Conservation (phyloP, 2,888 invertebrate genomes). For the Carpatolechia fugitivella region DNA sequence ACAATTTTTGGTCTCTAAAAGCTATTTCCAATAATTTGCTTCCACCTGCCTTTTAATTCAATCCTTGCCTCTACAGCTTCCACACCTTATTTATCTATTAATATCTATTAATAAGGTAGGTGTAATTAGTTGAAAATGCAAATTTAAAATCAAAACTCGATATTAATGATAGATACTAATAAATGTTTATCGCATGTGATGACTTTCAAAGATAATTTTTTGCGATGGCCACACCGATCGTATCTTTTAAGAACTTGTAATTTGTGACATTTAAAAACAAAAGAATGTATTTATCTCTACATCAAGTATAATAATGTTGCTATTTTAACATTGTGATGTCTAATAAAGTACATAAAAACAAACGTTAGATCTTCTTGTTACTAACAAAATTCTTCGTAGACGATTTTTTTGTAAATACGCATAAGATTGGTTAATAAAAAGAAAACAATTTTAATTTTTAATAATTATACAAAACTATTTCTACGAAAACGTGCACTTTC, state of each 20-base stretch:
- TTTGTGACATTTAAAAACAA: slow-evolving; percentile 9
- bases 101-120: not conserved
- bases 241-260: slow-evolving; percentile 4
- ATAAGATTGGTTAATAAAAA: too few species aligned
- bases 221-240: slow-evolving; percentile 1
- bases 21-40: not conserved
- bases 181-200: slow-evolving; percentile 6
- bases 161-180: not conserved
- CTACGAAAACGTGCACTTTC: too few species aligned
- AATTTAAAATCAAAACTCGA: slow-evolving; percentile 2
- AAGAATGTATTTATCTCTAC: slow-evolving; percentile 6
- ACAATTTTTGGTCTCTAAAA: not conserved
- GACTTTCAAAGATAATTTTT: not conserved
- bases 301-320: slow-evolving; percentile 6
- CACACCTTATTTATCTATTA: not conserved
- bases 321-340: not conserved
- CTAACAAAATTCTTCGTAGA: not conserved
- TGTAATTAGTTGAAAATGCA: slow-evolving; percentile 4
- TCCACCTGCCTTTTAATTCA: not conserved
- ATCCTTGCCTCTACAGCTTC: not conserved
- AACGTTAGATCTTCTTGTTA: not conserved
- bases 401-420: too few species aligned
- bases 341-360: not conserved
- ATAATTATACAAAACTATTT: too few species aligned
- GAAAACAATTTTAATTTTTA: too few species aligned